Base-by-base conservation (phyloP, 2,888 invertebrate genomes). In the Aphodius sticticus region DNA sequence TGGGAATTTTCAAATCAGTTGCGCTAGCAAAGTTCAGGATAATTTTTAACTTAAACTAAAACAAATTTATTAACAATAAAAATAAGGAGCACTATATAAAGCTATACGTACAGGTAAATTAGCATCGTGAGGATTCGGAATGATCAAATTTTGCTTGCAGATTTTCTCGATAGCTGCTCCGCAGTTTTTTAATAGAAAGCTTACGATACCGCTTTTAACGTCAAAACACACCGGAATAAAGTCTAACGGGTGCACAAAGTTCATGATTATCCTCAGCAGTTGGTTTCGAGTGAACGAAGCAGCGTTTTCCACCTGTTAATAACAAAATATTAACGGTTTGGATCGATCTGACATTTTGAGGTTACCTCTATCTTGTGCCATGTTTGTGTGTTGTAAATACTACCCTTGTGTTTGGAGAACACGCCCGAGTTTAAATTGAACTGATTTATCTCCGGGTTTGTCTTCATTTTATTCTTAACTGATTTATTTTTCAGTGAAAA, bases 151-250 rank as follows among this genome's bases (percentile, higher is more conserved):
- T 38, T 88, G 87, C 53, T 87, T 87, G 78, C 91, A 91, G 0
- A 92, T 83, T 83, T 89, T 89, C 76, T 90, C 88, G n/a, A 92
- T 85, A 0, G 91, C 91, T 2, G 87, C 82, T 9, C 89, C 90
- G 83, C 91, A 91, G 84, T 91, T 91, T 80, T 88, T 86, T 6
- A 90, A 90, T 69, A 92, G 84, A 82, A 91, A 91, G 78, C 85
- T 87, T 0, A 89, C 86, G 75, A 88, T 88, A 3, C 87, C 88
- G 6, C 83, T 83, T 70, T 81, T 83, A 6, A 84, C 81, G 82
- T 88, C 89, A 83, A 89, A 90, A n/a, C 84, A 85, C 0, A 91
- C 89, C 5, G 91, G 91, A 78, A 91, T 90, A 35, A 91, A 86
- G 83, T 91, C 91, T 1, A 88, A 85, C 0, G 91, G 91, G 78